Conservation (phyloP, 2,797 vertebrate genomes). For the Hozukius guyotensis region DNA sequence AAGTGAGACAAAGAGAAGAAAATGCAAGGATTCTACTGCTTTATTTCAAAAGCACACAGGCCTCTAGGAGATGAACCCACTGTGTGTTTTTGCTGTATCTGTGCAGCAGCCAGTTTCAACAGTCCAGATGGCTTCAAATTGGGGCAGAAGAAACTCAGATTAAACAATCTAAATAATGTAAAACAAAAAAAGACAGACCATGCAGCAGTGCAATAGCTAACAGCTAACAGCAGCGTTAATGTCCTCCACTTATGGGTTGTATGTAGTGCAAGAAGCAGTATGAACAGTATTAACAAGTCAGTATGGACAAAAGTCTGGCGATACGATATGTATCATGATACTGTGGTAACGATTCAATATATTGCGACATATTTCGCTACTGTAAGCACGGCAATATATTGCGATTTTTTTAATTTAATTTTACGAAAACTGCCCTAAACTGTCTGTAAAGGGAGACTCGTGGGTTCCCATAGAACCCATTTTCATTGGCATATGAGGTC, state of each 20-base stretch:
- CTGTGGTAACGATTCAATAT: too few relatives aligned
- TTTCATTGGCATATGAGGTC: too few relatives aligned
- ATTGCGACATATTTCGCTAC: too few relatives aligned
- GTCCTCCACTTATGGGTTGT: background rate
- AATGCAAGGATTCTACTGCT: background rate
- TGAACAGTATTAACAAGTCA: too few relatives aligned
- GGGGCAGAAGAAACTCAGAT: constrained; percentile 3
- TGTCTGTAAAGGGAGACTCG: too few relatives aligned
- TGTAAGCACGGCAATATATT: too few relatives aligned
- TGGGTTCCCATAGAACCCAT: too few relatives aligned
- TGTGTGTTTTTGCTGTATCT: constrained; percentile 11
- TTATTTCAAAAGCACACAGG: background rate
- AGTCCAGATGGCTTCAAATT: constrained; percentile 15
- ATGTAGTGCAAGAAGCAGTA: background rate
- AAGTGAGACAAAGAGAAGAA: background rate
- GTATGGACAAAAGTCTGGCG: too few relatives aligned
- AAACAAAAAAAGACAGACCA: background rate
- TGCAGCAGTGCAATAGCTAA: background rate
- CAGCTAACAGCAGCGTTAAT: too few relatives aligned
- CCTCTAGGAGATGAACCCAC: constrained; percentile 1
- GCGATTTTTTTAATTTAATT: too few relatives aligned
- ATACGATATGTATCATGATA: too few relatives aligned
- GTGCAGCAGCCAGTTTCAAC: background rate
- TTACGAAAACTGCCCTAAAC: too few relatives aligned
- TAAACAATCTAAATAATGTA: constrained; percentile 13